A percentile compares a stretch with the other conserved stretches of the same genome.
Conservation (phyloP, 1,140 invertebrate species). For the Sycobia sp. region DNA sequence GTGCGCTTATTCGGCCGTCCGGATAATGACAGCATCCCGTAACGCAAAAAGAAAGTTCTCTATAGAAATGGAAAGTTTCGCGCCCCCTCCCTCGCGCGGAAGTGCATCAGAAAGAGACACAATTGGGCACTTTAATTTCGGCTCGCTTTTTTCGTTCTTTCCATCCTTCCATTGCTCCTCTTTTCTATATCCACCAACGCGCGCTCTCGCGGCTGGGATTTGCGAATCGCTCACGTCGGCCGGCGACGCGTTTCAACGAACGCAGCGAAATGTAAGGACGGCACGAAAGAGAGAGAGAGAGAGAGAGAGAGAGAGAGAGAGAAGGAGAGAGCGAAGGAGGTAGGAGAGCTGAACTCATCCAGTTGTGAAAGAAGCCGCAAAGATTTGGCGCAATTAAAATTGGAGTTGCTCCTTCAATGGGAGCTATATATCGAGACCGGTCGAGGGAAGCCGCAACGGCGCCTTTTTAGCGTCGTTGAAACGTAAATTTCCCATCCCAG, state of each 20-base stretch:
- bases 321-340: background rate
- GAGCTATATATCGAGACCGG: background rate
- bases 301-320: no score
- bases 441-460: conserved; percentile 4
- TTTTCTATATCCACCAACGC: background rate
- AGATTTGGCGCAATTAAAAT: conserved; percentile 49
- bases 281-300: no score
- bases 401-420: conserved; percentile 13
- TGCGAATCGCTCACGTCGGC: background rate
- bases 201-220: no score
- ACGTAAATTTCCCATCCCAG: no score
- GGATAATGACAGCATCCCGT: conserved; percentile 13
- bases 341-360: background rate
- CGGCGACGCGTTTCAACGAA: background rate
- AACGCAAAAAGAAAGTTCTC: background rate
- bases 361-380: conserved; percentile 39
- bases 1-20: conserved; percentile 8
- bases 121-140: conserved; percentile 28
- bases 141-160: conserved; percentile 1
- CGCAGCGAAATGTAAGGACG: no score
- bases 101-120: conserved; percentile 22
- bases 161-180: background rate
- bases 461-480: conserved; percentile 5
- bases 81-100: no score
- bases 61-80: background rate